Percentiles rank a stretch among this genome's conserved stretches.
Conservation (phyloP, 1,140 invertebrate genomes). For the Diploscapter pachys region DNA sequence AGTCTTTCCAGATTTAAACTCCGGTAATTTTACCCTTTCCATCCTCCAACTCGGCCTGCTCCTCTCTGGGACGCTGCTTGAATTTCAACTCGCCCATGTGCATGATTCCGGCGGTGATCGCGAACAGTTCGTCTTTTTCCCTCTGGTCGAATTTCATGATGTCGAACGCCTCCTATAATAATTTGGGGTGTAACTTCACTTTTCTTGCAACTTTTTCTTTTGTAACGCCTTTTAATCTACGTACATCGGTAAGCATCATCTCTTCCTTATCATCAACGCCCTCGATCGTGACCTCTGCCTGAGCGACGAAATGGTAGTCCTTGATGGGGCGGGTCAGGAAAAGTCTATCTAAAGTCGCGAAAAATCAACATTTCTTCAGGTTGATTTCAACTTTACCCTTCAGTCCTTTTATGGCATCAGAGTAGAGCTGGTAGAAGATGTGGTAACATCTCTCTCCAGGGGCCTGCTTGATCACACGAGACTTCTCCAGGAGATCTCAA, state of each 20-base stretch:
- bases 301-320: constrained; percentile 74
- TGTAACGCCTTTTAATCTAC: no score
- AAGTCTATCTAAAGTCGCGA: constrained; percentile 41
- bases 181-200: no score
- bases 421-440: constrained; percentile 95
- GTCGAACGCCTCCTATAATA: constrained; percentile 82
- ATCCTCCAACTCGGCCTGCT: constrained; percentile 97
- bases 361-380: neutral
- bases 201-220: no score
- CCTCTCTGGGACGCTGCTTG: constrained; percentile 98
- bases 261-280: constrained; percentile 94
- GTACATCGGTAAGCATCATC: constrained; percentile 73
- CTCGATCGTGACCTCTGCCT: constrained; percentile 94
- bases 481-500: constrained; percentile 96
- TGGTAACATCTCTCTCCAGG: constrained; percentile 97
- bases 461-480: constrained; percentile 99
- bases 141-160: constrained; percentile 90
- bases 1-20: neutral
- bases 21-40: constrained; percentile 61
- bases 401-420: constrained; percentile 77
- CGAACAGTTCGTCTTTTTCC: constrained; percentile 93
- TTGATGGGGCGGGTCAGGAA: constrained; percentile 52
- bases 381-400: constrained; percentile 69
- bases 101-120: constrained; percentile 91
- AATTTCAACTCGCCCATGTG: constrained; percentile 89